phyloP scores from a whole-genome alignment of 2,797 vertebrate species.

The Sebastes melanostomus region DNA sequence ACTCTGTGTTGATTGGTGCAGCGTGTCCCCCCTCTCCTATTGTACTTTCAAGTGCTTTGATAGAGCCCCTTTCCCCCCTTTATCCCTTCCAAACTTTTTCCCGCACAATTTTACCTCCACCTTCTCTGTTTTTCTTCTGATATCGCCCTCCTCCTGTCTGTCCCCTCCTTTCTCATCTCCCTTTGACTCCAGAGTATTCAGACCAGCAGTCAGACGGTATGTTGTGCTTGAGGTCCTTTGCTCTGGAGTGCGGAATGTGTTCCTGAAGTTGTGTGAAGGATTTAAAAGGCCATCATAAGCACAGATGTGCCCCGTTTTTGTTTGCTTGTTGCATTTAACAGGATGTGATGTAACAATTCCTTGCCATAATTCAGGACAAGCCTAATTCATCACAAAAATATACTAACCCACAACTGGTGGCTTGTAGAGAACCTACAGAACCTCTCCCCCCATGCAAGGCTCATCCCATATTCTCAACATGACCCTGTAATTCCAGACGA shows the following conservation, averaged over 20 bases:
- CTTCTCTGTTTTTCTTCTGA: constrained; percentile 56
- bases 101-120: constrained; percentile 37
- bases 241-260: constrained; percentile 65
- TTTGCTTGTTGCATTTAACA: constrained; percentile 66
- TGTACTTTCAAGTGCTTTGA: constrained; percentile 21
- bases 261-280: constrained; percentile 39
- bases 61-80: constrained; percentile 9
- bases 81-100: constrained; percentile 1
- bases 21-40: neutral
- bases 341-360: constrained; percentile 31
- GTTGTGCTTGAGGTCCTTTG: constrained; percentile 67
- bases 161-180: constrained; percentile 60
- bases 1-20: constrained; percentile 4
- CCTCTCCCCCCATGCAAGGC: neutral
- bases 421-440: constrained; percentile 11
- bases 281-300: constrained; percentile 26
- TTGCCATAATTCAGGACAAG: constrained; percentile 12
- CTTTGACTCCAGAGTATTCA: constrained; percentile 82
- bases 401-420: constrained; percentile 46
- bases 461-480: constrained; percentile 14
- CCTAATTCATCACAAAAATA: constrained; percentile 36
- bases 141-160: constrained; percentile 55
- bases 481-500: neutral
- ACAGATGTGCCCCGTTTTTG: constrained; percentile 31
- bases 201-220: constrained; percentile 81